Base-by-base conservation (phyloP, 2,113 vertebrate species). In the Bambusicola thoracicus region DNA sequence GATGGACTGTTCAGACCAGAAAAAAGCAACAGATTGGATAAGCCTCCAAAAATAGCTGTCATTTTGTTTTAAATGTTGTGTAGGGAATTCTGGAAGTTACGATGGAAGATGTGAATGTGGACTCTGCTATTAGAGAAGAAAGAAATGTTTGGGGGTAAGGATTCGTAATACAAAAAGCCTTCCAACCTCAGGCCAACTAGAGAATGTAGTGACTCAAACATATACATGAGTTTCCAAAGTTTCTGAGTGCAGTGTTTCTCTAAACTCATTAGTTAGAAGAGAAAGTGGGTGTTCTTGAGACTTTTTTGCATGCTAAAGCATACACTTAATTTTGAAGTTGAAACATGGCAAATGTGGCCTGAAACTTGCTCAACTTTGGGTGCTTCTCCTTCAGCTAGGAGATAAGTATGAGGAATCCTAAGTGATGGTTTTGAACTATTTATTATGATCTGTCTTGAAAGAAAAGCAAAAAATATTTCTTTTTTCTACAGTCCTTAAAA, bases 21-120 rank as follows among this genome's bases (percentile, higher is more conserved):
- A 84, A 87, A 56, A 48, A 41, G 2, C 15, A 75, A 68, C 22
- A 12, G 63, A 41, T 49, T 0, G 0, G 22, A 10, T 8, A 55
- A 17, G 19, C 44, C 19, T 75, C 22, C 5, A 63, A 72, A 81
- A 78, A 44, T 38, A 81, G 29, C 17, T 87, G 25, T 29, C 17
- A 2, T 32, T 74, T 92, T 75, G 5, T 78, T 89, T 91, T 81
- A 58, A 11, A 2, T 55, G 46, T 24, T 10, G 18, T 0, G 0
- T 41, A 46, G 32, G 17, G 63, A 81, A 55, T 82, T 16, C 58
- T 80, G 43, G 44, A 68, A 59, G 53, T 41, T 82, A 41, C 21
- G 11, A 43, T 2, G 70, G 44, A 73, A 85, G 29, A 10, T 14
- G 22, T 68, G 48, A 68, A 80, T 76, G 38, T 36, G 72, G 81